Conservation (phyloP, 2,888 invertebrate genomes). For the Megalurothrips usitatus region DNA sequence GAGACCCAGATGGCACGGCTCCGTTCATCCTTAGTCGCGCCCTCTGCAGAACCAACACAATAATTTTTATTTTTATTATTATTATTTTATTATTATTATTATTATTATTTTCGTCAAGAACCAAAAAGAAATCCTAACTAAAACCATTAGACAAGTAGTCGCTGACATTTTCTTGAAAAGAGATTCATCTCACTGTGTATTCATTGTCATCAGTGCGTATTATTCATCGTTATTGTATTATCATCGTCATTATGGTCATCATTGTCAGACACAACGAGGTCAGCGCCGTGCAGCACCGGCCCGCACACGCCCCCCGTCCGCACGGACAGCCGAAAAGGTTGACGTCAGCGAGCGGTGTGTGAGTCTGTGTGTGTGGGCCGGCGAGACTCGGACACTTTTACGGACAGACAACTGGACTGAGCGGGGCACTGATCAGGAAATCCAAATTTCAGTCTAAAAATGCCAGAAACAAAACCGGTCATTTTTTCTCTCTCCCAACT, state of each 20-base stretch:
- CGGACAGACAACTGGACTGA: background rate
- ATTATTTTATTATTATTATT: background rate
- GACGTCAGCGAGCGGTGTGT: background rate
- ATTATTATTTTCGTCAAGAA: slow-evolving; percentile 14
- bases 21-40: background rate
- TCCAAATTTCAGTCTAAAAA: too few relatives aligned
- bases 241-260: background rate
- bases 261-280: background rate
- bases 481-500: too few relatives aligned
- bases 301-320: background rate
- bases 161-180: background rate
- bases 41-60: background rate
- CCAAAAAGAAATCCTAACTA: slow-evolving; percentile 3
- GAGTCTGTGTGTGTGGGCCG: background rate
- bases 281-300: background rate
- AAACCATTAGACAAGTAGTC: slow-evolving; percentile 7
- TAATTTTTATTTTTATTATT: too few relatives aligned
- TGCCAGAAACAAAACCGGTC: too few relatives aligned
- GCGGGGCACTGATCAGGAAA: background rate
- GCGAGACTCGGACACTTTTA: background rate
- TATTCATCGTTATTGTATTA: background rate
- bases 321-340: background rate
- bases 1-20: background rate
- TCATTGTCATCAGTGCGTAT: background rate
- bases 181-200: background rate